Conservation (phyloP, 2,888 invertebrate species). For the Mantis religiosa region DNA sequence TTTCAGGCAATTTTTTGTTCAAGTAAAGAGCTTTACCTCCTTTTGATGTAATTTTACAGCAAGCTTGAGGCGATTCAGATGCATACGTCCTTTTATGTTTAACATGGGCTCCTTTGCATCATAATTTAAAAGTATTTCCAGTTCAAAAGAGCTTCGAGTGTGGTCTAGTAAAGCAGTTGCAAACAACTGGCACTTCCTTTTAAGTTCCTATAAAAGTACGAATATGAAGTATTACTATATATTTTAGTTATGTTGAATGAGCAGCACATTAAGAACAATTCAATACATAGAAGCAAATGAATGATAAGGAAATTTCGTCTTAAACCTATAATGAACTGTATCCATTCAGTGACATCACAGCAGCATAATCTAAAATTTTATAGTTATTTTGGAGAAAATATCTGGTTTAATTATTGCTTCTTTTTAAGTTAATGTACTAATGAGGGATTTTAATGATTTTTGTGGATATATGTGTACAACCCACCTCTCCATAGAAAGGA, state of each 20-base stretch:
- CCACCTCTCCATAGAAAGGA: too few relatives aligned
- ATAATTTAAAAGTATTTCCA: neutral
- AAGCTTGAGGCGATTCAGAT: neutral
- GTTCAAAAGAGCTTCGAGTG: neutral
- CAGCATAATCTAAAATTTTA: too few relatives aligned
- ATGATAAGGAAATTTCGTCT: too few relatives aligned
- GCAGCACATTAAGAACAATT: neutral
- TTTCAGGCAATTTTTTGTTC: neutral
- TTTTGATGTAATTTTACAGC: constrained; percentile 4
- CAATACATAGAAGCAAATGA: too few relatives aligned
- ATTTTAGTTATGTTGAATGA: neutral
- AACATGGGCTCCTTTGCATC: neutral
- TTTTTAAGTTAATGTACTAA: too few relatives aligned
- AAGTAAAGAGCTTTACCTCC: neutral
- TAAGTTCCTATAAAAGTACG: neutral
- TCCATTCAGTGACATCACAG: too few relatives aligned
- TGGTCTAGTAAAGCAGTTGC: constrained; percentile 5
- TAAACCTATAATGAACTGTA: too few relatives aligned
- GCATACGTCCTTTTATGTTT: neutral
- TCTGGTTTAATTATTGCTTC: too few relatives aligned
- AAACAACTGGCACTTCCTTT: neutral
- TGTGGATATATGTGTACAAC: too few relatives aligned
- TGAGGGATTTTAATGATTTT: too few relatives aligned
- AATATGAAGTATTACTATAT: neutral
- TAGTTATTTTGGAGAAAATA: too few relatives aligned